These are phyloP conservation scores for Daboia siamensis DNA, from an alignment of 2,113 vertebrate genomes.

Conservation along the genomic window DNA sequence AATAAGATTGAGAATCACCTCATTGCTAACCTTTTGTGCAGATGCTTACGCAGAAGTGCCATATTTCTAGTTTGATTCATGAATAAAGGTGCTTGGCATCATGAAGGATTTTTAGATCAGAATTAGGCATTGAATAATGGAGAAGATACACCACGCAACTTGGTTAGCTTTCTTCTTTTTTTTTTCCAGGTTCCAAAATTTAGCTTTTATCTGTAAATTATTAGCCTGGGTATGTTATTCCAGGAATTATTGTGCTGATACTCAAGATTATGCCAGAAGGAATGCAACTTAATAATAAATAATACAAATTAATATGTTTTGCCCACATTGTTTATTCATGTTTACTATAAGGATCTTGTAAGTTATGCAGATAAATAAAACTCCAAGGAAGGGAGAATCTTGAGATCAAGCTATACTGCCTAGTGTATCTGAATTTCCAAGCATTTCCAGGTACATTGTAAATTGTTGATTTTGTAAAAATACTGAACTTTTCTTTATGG, in stretches of 20 bases:
- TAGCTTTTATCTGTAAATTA: fast-evolving
- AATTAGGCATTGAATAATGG: neutral
- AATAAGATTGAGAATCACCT: neutral
- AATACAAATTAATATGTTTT: slow-evolving; percentile 30
- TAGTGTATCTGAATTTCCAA: slow-evolving; percentile 58
- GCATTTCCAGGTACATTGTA: slow-evolving; percentile 67
- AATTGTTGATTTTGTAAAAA: slow-evolving; percentile 81
- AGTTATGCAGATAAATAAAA: slow-evolving; percentile 51
- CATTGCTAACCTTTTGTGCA: neutral
- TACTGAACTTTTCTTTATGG: slow-evolving; percentile 79
- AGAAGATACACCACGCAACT: no score
- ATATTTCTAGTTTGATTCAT: neutral
- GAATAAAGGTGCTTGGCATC: neutral
- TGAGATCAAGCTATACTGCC: slow-evolving; percentile 53
- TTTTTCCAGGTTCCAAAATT: neutral
- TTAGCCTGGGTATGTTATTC: neutral
- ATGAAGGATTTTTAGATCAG: neutral
- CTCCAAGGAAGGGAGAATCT: slow-evolving; percentile 30
- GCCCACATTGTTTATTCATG: slow-evolving; percentile 41
- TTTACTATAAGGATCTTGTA: slow-evolving; percentile 57
- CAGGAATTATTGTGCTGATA: neutral
- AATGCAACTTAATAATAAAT: slow-evolving; percentile 29
- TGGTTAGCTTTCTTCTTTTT: neutral
- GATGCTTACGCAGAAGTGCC: neutral
- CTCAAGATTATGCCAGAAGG: slow-evolving; percentile 47